Evolutionary conservation across 1,140 invertebrate genomes (phyloP).

Genomic region (Drosophila pallidifrons): DNA sequence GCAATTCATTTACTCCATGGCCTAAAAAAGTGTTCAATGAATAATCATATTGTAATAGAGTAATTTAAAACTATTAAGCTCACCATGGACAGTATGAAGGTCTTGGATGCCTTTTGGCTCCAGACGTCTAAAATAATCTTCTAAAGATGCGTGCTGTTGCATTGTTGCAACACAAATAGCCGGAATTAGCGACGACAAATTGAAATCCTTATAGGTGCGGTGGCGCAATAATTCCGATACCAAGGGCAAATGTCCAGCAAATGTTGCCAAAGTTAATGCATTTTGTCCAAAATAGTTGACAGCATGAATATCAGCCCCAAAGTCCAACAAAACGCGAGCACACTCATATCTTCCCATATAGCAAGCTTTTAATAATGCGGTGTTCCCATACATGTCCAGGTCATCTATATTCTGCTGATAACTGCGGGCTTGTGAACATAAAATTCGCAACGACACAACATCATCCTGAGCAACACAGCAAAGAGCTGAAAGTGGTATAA

Average conservation of each 20-base stretch:
- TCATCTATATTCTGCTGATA: slow-evolving; percentile 56
- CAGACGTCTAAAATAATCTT: slow-evolving; percentile 52
- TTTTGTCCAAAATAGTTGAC: slow-evolving; percentile 81
- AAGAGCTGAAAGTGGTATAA: slow-evolving; percentile 47
- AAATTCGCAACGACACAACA: slow-evolving; percentile 56
- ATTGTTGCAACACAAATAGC: slow-evolving; percentile 72
- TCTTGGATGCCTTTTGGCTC: slow-evolving; percentile 47
- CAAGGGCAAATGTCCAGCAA: slow-evolving; percentile 57
- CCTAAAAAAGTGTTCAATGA: slow-evolving; percentile 28
- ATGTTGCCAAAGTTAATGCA: slow-evolving; percentile 72
- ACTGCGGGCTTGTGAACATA: slow-evolving; percentile 57
- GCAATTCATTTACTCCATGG: slow-evolving; percentile 53
- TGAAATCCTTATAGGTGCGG: slow-evolving; percentile 75
- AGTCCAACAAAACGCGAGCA: slow-evolving; percentile 56
- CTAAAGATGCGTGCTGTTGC: slow-evolving; percentile 50
- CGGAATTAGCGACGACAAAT: slow-evolving; percentile 74
- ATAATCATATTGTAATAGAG: background rate
- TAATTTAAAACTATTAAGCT: background rate
- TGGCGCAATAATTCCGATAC: slow-evolving; percentile 63
- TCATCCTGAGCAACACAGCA: slow-evolving; percentile 64
- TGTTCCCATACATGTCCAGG: slow-evolving; percentile 76
- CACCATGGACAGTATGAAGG: slow-evolving; percentile 74
- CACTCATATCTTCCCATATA: slow-evolving; percentile 66
- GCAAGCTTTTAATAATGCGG: slow-evolving; percentile 75
- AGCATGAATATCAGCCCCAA: slow-evolving; percentile 64